Conservation (phyloP, 2,888 invertebrate genomes). For the Hirtodrosophila alboralis region DNA sequence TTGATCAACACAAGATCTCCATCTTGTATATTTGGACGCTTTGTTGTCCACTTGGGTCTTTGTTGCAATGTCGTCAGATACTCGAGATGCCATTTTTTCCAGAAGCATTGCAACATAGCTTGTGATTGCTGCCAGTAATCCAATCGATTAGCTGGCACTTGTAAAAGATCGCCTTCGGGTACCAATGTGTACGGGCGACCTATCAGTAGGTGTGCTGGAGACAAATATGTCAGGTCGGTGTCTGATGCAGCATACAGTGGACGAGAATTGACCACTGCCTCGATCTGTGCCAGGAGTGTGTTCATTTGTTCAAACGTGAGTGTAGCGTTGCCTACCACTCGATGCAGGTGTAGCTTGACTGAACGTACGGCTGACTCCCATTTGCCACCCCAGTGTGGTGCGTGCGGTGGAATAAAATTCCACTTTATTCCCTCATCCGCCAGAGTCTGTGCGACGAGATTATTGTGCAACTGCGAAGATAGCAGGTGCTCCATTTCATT, state of each 20-base stretch:
- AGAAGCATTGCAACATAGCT: no score
- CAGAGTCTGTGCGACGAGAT: not conserved
- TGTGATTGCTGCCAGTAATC: no score
- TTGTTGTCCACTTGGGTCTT: no score
- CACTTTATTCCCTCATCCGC: slow-evolving; percentile 1
- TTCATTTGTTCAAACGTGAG: not conserved
- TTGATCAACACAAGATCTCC: no score
- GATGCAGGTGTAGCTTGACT: not conserved
- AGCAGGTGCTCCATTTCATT: not conserved
- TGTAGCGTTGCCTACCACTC: not conserved
- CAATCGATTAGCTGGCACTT: no score
- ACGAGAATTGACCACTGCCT: not conserved
- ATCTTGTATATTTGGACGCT: no score
- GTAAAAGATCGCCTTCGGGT: not conserved
- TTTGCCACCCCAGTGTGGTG: slow-evolving; percentile 1
- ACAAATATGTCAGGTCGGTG: not conserved
- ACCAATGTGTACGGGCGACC: not conserved
- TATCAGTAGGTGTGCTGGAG: not conserved
- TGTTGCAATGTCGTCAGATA: no score
- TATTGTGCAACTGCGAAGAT: not conserved
- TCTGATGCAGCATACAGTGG: not conserved
- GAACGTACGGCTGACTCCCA: not conserved
- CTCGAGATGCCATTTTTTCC: no score
- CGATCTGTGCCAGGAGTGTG: not conserved
- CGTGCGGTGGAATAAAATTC: not conserved